A percentile compares a stretch with the other conserved stretches of the same genome.
These are phyloP conservation scores for Aphelenchoides fujianensis DNA, from an alignment of 1,140 invertebrate species.

Conservation along the genomic window DNA sequence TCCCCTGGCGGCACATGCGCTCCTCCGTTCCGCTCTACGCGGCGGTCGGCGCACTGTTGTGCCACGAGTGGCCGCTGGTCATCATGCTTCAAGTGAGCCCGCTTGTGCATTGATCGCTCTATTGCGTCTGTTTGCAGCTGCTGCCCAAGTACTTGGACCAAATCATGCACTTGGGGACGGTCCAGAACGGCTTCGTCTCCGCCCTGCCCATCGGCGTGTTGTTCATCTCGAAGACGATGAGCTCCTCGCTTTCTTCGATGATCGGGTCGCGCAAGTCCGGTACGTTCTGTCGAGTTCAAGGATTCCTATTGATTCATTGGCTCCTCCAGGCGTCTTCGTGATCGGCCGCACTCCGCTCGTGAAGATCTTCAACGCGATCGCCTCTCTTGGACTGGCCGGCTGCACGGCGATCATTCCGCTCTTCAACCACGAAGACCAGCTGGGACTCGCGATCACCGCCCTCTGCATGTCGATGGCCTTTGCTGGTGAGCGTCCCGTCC, in stretches of 20 bases:
- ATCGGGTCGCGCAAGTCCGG: slow-evolving; percentile 55
- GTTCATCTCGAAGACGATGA: slow-evolving; percentile 60
- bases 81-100: slow-evolving; percentile 57
- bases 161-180: slow-evolving; percentile 47
- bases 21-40: slow-evolving; percentile 52
- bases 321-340: slow-evolving; percentile 24
- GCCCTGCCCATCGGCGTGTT: slow-evolving; percentile 58
- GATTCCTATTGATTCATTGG: not conserved
- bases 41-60: slow-evolving; percentile 56
- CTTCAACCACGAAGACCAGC: slow-evolving; percentile 29
- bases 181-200: slow-evolving; percentile 56
- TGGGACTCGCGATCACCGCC: slow-evolving; percentile 39
- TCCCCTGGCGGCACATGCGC: slow-evolving; percentile 53
- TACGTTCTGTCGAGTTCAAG: not conserved
- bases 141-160: slow-evolving; percentile 58
- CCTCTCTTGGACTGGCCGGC: slow-evolving; percentile 56
- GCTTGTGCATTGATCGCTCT: not conserved
- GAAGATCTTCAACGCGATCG: slow-evolving; percentile 58
- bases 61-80: slow-evolving; percentile 60
- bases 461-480: slow-evolving; percentile 58
- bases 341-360: not conserved
- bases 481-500: slow-evolving; percentile 43
- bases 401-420: slow-evolving; percentile 54
- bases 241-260: slow-evolving; percentile 56
- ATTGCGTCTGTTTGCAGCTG: slow-evolving; percentile 29